phyloP scores from a whole-genome alignment of 92 coral and sea anemone genomes.

The Chrysogorgia sp. region DNA sequence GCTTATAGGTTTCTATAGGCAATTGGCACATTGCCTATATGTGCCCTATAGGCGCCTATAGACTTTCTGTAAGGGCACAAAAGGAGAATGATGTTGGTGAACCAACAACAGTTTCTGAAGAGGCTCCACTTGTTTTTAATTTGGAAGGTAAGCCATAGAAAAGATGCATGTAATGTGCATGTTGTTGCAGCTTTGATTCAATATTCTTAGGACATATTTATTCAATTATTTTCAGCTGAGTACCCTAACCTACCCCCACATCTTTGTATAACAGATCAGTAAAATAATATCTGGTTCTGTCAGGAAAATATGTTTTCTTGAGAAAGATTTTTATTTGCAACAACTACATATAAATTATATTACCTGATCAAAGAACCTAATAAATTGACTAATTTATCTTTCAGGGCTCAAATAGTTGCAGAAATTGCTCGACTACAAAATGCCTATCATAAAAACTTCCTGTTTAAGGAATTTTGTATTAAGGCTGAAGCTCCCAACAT shows the following conservation, averaged over 20 bases:
- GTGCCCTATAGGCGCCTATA: too few species aligned
- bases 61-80: too few species aligned
- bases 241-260: not conserved
- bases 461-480: constrained; percentile 7
- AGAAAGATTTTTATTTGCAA: too few species aligned
- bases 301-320: too few species aligned
- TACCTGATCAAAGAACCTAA: too few species aligned
- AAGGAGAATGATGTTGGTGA: not conserved
- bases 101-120: not conserved
- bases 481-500: constrained; percentile 18
- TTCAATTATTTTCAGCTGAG: not conserved
- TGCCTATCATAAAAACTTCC: constrained; percentile 9
- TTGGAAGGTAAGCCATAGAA: not conserved
- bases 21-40: too few species aligned
- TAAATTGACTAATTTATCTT: not conserved
- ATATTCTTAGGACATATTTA: too few species aligned
- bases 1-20: too few species aligned
- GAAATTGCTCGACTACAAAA: constrained; percentile 25
- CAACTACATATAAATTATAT: too few species aligned
- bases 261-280: constrained; percentile 7
- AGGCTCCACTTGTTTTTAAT: not conserved
- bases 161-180: not conserved
- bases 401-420: constrained; percentile 4
- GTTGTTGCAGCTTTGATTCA: too few species aligned
- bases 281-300: not conserved